These are phyloP conservation scores for Agonum fuliginosum DNA, from an alignment of 2,888 invertebrate species.

Conservation along the genomic window DNA sequence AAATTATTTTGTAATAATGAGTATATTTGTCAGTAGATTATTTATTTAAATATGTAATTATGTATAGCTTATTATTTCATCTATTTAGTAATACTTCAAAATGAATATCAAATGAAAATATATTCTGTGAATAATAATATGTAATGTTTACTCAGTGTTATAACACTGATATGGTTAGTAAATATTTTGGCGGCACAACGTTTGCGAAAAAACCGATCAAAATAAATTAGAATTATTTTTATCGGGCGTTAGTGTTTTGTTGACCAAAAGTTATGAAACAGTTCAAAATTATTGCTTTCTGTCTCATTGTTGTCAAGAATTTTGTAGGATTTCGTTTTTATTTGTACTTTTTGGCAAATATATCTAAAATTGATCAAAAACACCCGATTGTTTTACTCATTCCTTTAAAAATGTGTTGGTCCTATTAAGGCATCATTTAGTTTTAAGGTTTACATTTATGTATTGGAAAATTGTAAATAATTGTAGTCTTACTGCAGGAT, in stretches of 20 bases:
- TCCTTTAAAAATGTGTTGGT: too few relatives aligned
- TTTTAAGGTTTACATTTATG: too few relatives aligned
- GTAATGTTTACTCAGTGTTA: constrained; percentile 48
- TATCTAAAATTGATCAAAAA: constrained; percentile 41
- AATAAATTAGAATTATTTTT: constrained; percentile 3
- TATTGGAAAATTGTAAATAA: too few relatives aligned
- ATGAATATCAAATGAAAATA: constrained; percentile 51
- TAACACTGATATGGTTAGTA: constrained; percentile 39
- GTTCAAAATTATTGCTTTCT: constrained; percentile 52
- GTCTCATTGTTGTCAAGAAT: constrained; percentile 39
- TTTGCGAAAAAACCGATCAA: not conserved
- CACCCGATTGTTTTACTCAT: not conserved
- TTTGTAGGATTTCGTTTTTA: constrained; percentile 33
- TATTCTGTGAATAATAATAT: constrained; percentile 59
- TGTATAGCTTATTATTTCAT: constrained; percentile 53
- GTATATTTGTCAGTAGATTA: constrained; percentile 48
- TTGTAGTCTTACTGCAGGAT: too few relatives aligned
- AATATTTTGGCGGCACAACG: not conserved
- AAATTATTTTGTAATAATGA: constrained; percentile 46
- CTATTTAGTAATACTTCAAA: constrained; percentile 51
- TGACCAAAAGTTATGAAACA: constrained; percentile 15
- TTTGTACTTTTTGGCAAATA: constrained; percentile 50
- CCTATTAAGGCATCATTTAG: too few relatives aligned
- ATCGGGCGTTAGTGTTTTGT: not conserved
- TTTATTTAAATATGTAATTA: constrained; percentile 54